A percentile compares a stretch with the other conserved stretches of the same genome.
phyloP scores from a whole-genome alignment of 2,797 vertebrate genomes.

The Acipenser ruthenus region DNA sequence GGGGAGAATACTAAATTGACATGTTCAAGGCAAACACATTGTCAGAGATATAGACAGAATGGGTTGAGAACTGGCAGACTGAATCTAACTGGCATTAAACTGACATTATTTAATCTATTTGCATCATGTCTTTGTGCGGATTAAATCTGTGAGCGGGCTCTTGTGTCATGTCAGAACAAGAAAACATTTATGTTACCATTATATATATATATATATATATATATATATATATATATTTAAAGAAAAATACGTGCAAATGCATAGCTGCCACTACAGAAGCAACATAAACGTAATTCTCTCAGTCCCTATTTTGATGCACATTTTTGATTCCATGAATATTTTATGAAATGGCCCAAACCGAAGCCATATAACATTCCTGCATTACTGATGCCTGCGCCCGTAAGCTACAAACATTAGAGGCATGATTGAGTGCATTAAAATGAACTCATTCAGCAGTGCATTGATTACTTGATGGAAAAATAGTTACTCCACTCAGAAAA shows the following conservation, averaged over 20 bases:
- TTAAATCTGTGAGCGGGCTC: too few relatives aligned
- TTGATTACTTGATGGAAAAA: conserved; percentile 84
- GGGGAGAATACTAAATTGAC: too few relatives aligned
- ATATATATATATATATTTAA: too few relatives aligned
- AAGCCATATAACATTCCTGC: conserved; percentile 92
- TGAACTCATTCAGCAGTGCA: conserved; percentile 91
- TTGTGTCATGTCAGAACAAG: too few relatives aligned
- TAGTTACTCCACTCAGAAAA: conserved; percentile 62
- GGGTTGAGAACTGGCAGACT: too few relatives aligned
- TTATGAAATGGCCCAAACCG: conserved; percentile 92
- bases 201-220: too few relatives aligned
- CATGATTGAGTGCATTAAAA: conserved; percentile 97
- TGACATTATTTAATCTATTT: too few relatives aligned
- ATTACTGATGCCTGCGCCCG: conserved; percentile 87
- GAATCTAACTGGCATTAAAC: too few relatives aligned
- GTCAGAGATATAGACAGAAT: too few relatives aligned
- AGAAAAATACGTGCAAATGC: conserved; percentile 40
- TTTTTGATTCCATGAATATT: conserved; percentile 90
- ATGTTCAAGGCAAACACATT: too few relatives aligned
- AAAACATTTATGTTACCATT: too few relatives aligned
- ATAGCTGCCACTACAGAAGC: conserved; percentile 75
- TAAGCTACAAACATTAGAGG: conserved; percentile 93
- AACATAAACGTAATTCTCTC: conserved; percentile 89
- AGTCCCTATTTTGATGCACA: conserved; percentile 88
- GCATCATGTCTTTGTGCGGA: too few relatives aligned